Percentiles rank a stretch among this genome's conserved stretches.
Evolutionary conservation across 35 echinoderm and acorn worm genomes (phyloP).

Genomic region (Patiria miniata): DNA sequence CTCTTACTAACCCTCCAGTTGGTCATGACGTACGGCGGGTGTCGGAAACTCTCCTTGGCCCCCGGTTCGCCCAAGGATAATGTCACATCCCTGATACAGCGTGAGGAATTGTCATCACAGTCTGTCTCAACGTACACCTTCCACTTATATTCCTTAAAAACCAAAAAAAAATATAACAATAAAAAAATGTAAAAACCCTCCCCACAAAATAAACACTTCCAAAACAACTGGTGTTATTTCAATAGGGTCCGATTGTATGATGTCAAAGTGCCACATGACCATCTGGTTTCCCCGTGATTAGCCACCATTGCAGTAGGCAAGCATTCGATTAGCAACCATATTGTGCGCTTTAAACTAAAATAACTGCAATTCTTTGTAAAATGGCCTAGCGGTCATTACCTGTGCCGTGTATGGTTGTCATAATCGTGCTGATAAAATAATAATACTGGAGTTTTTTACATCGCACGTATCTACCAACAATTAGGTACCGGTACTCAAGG

Average conservation of each 20-base stretch:
- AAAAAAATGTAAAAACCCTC: not conserved
- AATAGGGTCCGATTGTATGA: too few species aligned
- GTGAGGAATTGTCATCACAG: constrained; percentile 32
- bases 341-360: not conserved
- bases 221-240: not conserved
- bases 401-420: too few species aligned
- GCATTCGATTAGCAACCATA: not conserved
- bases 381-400: too few species aligned
- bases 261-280: too few species aligned
- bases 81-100: constrained; percentile 38
- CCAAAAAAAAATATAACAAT: not conserved
- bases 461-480: too few species aligned
- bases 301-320: too few species aligned
- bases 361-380: too few species aligned
- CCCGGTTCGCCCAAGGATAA: not conserved
- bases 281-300: too few species aligned
- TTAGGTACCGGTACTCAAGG: too few species aligned
- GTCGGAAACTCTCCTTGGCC: constrained; percentile 6
- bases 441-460: too few species aligned
- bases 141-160: constrained; percentile 52
- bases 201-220: not conserved
- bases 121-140: constrained; percentile 63
- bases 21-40: constrained; percentile 39
- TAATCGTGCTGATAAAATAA: too few species aligned
- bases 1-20: constrained; percentile 25